Percentiles rank a stretch among this genome's conserved stretches.
These are phyloP conservation scores for Drosophila teissieri DNA, from an alignment of 1,140 invertebrate genomes.

Conservation along the genomic window DNA sequence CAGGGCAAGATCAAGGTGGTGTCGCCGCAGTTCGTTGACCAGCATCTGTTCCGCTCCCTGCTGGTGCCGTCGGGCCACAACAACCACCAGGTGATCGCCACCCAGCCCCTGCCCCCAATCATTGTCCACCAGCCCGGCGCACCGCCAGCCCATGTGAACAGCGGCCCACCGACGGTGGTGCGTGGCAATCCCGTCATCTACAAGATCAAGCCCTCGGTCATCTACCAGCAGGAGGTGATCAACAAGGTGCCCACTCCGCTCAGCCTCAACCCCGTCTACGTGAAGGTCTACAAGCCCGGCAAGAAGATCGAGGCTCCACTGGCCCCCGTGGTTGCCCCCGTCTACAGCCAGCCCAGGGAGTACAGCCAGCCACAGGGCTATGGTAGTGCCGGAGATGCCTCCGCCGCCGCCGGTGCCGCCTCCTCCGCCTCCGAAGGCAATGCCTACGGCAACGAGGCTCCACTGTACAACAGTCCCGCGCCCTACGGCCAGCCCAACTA, in stretches of 20 bases:
- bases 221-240: slow-evolving; percentile 83
- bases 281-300: slow-evolving; percentile 83
- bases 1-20: slow-evolving; percentile 82
- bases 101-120: slow-evolving; percentile 79
- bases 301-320: slow-evolving; percentile 78
- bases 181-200: slow-evolving; percentile 81
- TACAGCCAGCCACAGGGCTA: slow-evolving; percentile 56
- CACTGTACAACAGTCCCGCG: slow-evolving; percentile 67
- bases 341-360: slow-evolving; percentile 47
- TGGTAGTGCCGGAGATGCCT: slow-evolving; percentile 33
- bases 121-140: slow-evolving; percentile 79
- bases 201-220: slow-evolving; percentile 79
- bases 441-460: slow-evolving; percentile 52
- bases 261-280: slow-evolving; percentile 80
- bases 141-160: slow-evolving; percentile 75
- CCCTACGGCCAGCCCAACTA: slow-evolving; percentile 67
- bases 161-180: slow-evolving; percentile 77
- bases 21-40: slow-evolving; percentile 77
- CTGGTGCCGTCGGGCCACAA: slow-evolving; percentile 78
- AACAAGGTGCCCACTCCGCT: slow-evolving; percentile 81
- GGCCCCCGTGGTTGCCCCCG: slow-evolving; percentile 73
- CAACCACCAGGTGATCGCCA: slow-evolving; percentile 80
- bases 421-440: slow-evolving; percentile 48
- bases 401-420: slow-evolving; percentile 40
- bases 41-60: slow-evolving; percentile 76